Evolutionary conservation across 2,113 vertebrate species (phyloP).

Genomic region (Odontophorus gujanensis): DNA sequence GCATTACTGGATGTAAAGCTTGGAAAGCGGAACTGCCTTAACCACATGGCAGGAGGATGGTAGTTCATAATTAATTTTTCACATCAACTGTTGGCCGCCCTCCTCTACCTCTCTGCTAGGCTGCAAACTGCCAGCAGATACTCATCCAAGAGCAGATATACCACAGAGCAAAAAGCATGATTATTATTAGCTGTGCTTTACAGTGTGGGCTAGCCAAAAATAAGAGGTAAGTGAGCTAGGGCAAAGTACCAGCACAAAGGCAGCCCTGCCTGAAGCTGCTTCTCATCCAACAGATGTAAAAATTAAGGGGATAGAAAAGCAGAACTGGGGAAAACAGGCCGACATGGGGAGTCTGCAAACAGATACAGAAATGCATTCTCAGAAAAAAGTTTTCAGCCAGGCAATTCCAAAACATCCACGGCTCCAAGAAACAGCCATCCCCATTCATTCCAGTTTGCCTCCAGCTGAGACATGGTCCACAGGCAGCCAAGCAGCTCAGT

Average conservation of each 20-base stretch:
- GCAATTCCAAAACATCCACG: neutral
- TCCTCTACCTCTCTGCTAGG: constrained; percentile 49
- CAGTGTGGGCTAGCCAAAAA: neutral
- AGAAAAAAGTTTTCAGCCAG: neutral
- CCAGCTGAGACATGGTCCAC: rapidly evolving
- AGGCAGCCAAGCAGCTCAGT: neutral
- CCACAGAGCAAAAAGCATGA: neutral
- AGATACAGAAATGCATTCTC: rapidly evolving
- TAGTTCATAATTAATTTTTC: constrained; percentile 50
- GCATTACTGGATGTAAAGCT: neutral
- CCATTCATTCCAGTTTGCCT: neutral
- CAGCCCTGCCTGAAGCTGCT: neutral
- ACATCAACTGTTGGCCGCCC: constrained; percentile 8
- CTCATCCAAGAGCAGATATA: neutral
- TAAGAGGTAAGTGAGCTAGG: neutral
- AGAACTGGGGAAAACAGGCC: neutral
- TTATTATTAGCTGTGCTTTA: neutral
- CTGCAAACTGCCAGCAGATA: neutral
- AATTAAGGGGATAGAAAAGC: neutral
- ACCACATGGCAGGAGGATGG: neutral
- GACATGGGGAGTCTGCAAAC: neutral
- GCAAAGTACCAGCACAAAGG: neutral
- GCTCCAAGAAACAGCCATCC: neutral
- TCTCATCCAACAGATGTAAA: neutral
- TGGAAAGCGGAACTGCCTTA: constrained; percentile 28